A percentile compares a stretch with the other conserved stretches of the same genome.
Conservation (phyloP, 2,888 invertebrate species). For the Drosophila nr. perissopoda region DNA sequence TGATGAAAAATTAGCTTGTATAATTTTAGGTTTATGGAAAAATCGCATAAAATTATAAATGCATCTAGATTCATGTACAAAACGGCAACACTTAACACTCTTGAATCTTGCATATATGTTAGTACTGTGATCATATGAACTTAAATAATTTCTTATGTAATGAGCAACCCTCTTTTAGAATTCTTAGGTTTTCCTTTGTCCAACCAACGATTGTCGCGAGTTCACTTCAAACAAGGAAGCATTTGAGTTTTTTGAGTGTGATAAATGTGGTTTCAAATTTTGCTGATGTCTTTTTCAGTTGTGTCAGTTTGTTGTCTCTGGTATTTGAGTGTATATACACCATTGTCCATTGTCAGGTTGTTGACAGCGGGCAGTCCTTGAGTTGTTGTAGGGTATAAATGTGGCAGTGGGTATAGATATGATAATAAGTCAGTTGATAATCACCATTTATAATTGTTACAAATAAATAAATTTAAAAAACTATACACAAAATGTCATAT, state of each 20-base stretch:
- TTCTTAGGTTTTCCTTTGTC: conserved; percentile 18
- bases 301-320: conserved; percentile 15
- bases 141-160: background rate
- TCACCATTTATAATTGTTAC: background rate
- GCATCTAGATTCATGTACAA: background rate
- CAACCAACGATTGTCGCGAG: conserved; percentile 30
- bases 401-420: background rate
- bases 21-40: background rate
- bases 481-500: background rate
- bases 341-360: conserved; percentile 33
- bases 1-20: background rate
- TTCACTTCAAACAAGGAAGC: conserved; percentile 28
- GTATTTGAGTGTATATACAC: background rate
- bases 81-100: background rate
- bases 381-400: background rate
- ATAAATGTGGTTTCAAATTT: conserved; percentile 45
- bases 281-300: conserved; percentile 19
- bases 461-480: background rate
- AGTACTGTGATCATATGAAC: background rate
- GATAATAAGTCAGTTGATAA: background rate
- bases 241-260: conserved; percentile 45
- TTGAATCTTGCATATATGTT: background rate
- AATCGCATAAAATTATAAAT: background rate
- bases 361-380: conserved; percentile 27
- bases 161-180: conserved; percentile 14